Conservation (phyloP, 1,140 invertebrate genomes). For the Neodiprion lecontei region DNA sequence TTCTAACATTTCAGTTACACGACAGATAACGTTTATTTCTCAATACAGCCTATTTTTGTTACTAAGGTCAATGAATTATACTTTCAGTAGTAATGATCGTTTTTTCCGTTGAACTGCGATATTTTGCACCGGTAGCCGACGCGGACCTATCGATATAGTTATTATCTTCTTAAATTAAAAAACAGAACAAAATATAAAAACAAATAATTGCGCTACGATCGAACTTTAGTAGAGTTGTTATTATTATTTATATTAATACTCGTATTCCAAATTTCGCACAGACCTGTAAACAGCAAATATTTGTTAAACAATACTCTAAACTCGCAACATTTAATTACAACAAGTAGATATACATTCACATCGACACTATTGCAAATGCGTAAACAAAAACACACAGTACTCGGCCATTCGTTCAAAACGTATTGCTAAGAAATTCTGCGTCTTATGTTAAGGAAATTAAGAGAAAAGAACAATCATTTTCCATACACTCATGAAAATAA, state of each 20-base stretch:
- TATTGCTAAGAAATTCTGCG: too few species aligned
- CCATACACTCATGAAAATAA: too few species aligned
- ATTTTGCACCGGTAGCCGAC: not conserved
- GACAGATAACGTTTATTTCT: not conserved
- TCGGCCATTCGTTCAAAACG: too few species aligned
- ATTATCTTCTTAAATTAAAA: not conserved
- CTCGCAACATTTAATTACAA: not conserved
- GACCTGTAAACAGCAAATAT: slow-evolving; percentile 28
- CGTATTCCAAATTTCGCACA: slow-evolving; percentile 33
- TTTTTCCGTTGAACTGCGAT: not conserved
- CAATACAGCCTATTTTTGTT: not conserved
- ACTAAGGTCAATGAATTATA: not conserved
- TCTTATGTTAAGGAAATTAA: too few species aligned
- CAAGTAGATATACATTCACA: too few species aligned
- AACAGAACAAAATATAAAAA: not conserved
- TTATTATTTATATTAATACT: slow-evolving; percentile 22
- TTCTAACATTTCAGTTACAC: too few species aligned
- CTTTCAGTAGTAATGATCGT: not conserved
- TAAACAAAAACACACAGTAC: too few species aligned
- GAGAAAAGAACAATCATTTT: too few species aligned
- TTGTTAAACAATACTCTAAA: not conserved
- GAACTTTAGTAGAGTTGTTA: slow-evolving; percentile 7
- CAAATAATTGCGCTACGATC: not conserved
- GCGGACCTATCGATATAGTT: not conserved
- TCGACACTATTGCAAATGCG: too few species aligned